phyloP scores from a whole-genome alignment of 2,113 vertebrate genomes.

The Crotalus helleri region DNA sequence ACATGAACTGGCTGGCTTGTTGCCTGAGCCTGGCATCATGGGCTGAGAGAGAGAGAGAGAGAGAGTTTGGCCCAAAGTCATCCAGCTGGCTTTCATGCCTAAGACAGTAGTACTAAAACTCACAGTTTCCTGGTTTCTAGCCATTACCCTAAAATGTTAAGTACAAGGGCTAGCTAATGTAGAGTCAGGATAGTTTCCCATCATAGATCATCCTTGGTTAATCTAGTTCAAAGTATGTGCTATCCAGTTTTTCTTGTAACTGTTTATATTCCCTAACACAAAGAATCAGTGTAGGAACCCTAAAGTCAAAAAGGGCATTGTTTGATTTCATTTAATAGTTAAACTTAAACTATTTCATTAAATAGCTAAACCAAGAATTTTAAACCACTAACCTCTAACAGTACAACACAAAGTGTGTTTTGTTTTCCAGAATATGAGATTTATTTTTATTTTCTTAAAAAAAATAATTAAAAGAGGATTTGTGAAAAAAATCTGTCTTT shows the following conservation, averaged over 20 bases:
- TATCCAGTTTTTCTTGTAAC: neutral
- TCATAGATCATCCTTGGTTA: neutral
- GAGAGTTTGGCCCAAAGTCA: neutral
- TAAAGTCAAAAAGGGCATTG: neutral
- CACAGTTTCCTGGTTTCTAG: neutral
- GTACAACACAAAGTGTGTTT: neutral
- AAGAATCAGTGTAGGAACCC: neutral
- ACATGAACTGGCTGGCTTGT: neutral
- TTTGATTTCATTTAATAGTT: constrained; percentile 26
- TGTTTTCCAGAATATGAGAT: neutral
- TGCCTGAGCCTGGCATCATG: neutral
- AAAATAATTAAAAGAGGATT: neutral
- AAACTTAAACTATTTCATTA: constrained; percentile 7
- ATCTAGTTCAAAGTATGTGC: neutral
- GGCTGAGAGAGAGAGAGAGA: neutral
- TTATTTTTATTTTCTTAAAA: neutral
- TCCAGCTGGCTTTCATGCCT: neutral
- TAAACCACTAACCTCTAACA: neutral
- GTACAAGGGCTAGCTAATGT: neutral
- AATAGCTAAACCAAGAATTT: neutral
- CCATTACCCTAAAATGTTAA: neutral
- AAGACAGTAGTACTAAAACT: neutral
- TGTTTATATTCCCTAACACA: neutral
- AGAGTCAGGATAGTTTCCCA: neutral
- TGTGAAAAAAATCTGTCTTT: neutral